Evolutionary conservation across 2,113 vertebrate genomes (phyloP).

Genomic region (Deroptyus accipitrinus): DNA sequence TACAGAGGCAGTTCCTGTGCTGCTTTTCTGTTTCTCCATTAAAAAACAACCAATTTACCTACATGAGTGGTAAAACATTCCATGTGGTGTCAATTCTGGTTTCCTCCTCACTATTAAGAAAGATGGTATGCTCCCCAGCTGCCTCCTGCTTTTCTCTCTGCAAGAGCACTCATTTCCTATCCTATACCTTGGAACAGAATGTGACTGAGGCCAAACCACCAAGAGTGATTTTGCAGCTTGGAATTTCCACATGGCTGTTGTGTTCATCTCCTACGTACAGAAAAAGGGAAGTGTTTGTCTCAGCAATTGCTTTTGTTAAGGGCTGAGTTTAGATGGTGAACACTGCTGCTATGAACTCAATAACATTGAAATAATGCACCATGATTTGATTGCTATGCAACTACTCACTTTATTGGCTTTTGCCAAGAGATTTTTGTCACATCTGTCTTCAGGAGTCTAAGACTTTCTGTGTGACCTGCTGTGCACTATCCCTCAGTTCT

Average conservation of each 20-base stretch:
- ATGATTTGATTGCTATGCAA: neutral
- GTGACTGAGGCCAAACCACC: constrained; percentile 10
- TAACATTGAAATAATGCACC: neutral
- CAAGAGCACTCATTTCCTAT: neutral
- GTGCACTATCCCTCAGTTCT: neutral
- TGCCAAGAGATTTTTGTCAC: neutral
- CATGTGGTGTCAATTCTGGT: neutral
- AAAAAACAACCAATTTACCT: neutral
- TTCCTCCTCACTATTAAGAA: neutral
- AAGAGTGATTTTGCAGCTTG: constrained; percentile 25
- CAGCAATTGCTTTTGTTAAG: neutral
- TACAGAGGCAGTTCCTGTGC: neutral
- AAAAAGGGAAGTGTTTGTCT: neutral
- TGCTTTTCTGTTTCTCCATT: neutral
- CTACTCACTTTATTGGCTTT: neutral
- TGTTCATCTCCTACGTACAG: neutral
- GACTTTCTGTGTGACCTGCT: neutral
- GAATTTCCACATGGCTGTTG: constrained; percentile 36
- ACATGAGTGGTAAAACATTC: neutral
- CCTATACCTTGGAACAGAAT: constrained; percentile 20
- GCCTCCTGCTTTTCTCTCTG: neutral
- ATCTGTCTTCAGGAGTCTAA: neutral
- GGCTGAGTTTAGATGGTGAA: neutral
- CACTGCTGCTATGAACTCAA: neutral
- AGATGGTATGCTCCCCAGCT: neutral